Evolutionary conservation across 2,113 vertebrate genomes (phyloP), one percentile per base, ranked within the genome.

Genomic region (Anguilla japonica): DNA sequence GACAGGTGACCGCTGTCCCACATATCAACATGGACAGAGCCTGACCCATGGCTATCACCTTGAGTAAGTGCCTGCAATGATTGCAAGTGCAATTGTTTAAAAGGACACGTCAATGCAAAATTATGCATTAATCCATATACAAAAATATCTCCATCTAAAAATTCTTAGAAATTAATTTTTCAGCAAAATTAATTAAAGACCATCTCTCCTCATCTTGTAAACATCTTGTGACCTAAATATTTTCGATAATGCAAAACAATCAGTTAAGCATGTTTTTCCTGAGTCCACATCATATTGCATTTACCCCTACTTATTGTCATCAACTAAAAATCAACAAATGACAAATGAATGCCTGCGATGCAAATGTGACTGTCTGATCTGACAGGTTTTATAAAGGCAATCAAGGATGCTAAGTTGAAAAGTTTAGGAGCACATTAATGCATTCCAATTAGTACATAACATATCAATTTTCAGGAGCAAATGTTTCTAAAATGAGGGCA

Each of bases 1-100:
- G 95, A 91, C 97, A 98, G 84, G 96, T 96, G 89, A 99, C 96
- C 3, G 97, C 98, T 0, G 98, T 99, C 60, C 98, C 98, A 88
- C 98, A 99, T 89, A 99, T 99, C 88, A 98, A 96, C 90, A 99
- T 90, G 7, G 98, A 99, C 83, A 99, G 85, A 88, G 96, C 91
- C 93, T 99, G 98, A 41, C 98, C 97, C 95, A 99, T 93, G 53
- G 91, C 26, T 0, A 99, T 5, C 0, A 95, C 97, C 94, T 98
- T 98, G 94, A 98, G 92, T 88, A 99, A 93, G 71, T 88, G 84
- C 97, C 98, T 99, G 93, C n/a, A 89, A 79, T 8, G 53, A 53
- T 5, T 13, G 50, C 4, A 83, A 79, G 8, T 40, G 41, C 22
- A 18, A 46, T 5, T 22, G 18, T 22, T 26, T 67, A 18, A 4